These are phyloP conservation scores for Pitangus sulphuratus DNA, from an alignment of 2,797 vertebrate genomes.

Conservation along the genomic window DNA sequence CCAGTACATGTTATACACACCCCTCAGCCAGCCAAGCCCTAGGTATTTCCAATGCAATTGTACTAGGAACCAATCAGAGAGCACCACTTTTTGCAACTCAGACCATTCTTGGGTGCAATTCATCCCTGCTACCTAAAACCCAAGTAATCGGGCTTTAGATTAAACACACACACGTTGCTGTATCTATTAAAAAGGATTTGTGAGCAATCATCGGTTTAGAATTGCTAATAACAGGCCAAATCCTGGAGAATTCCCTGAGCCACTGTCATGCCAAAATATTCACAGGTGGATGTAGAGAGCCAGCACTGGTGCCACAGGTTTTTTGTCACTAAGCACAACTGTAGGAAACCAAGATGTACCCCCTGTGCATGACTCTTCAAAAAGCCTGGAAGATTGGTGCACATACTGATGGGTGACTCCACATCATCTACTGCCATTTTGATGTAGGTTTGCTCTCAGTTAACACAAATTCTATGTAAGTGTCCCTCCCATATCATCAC, in stretches of 20 bases:
- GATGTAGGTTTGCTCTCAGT: neutral
- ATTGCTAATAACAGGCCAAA: neutral
- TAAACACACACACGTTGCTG: neutral
- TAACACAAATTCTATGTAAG: neutral
- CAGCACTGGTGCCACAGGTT: neutral
- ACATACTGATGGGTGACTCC: accelerated
- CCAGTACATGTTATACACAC: neutral
- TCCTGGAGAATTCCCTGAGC: neutral
- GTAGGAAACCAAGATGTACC: neutral
- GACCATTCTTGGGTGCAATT: neutral
- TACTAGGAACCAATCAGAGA: neutral
- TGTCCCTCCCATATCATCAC: neutral
- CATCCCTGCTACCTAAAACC: neutral
- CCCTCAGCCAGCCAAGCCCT: neutral
- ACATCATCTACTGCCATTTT: neutral
- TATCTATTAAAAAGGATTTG: neutral
- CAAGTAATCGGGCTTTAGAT: neutral
- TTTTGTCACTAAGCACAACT: neutral
- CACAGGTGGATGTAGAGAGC: neutral
- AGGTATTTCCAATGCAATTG: neutral
- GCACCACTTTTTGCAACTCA: neutral
- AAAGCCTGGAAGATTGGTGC: neutral
- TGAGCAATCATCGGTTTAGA: neutral
- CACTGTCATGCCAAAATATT: neutral
- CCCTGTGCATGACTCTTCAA: neutral